Conservation (phyloP, 2,888 invertebrate genomes). For the Gymnoscelis rufifasciata region DNA sequence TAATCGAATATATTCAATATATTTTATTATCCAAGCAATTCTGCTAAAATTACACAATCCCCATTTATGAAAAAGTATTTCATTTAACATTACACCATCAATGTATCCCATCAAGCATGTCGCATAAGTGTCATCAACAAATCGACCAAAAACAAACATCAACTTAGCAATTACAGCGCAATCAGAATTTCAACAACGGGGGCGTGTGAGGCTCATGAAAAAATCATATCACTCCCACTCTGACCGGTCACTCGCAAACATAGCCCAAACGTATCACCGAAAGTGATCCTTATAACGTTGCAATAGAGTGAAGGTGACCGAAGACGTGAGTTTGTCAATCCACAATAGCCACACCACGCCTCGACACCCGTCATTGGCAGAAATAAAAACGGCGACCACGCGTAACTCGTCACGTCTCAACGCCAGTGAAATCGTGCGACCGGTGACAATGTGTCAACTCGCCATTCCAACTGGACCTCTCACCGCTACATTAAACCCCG, state of each 20-base stretch:
- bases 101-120: slow-evolving; percentile 4
- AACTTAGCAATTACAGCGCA: slow-evolving; percentile 56
- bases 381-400: slow-evolving; percentile 78
- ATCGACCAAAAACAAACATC: slow-evolving; percentile 39
- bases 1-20: no score
- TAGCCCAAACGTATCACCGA: slow-evolving; percentile 35
- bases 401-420: slow-evolving; percentile 76
- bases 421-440: slow-evolving; percentile 75
- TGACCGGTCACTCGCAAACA: slow-evolving; percentile 56
- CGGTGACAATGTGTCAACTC: slow-evolving; percentile 72
- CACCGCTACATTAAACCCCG: slow-evolving; percentile 21
- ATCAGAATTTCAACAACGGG: slow-evolving; percentile 53
- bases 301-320: slow-evolving; percentile 42
- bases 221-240: slow-evolving; percentile 77
- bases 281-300: slow-evolving; percentile 43
- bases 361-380: slow-evolving; percentile 78
- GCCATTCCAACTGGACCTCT: slow-evolving; percentile 27
- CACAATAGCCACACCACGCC: slow-evolving; percentile 70
- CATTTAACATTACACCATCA: background rate
- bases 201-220: slow-evolving; percentile 68
- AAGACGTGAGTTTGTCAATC: slow-evolving; percentile 43
- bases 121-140: slow-evolving; percentile 25
- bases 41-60: background rate
- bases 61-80: background rate
- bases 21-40: no score